Base-by-base conservation (phyloP, 1,140 invertebrate species). In the Nasonia vitripennis region DNA sequence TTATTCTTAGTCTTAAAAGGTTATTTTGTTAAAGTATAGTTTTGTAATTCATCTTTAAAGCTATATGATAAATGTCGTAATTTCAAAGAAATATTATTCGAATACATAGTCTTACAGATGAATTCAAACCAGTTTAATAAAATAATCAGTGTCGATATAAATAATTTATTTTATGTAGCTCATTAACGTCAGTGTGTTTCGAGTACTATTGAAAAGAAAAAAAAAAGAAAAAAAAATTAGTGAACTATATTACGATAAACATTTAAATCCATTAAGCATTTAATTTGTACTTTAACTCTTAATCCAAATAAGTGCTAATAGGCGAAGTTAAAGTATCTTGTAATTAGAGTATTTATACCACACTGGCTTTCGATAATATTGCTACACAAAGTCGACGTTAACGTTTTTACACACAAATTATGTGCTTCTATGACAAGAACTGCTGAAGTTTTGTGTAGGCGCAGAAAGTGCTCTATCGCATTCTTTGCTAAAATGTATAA, bases 111-210 rank as follows among this genome's bases (percentile, higher is more conserved):
- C 73, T 51, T 6, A 81, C 48, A 68, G 78, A 75, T 81, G 37
- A 77, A 81, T 80, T 74, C 0, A 75, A 85, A 85, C 78, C 70
- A 77, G 55, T 77, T 85, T 81, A 70, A 85, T 34, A 81, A 85
- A 85, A 81, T 81, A 77, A 85, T 77, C 71, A 81, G 68, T 81
- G 62, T 77, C 79, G 79, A 51, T 81, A 85, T 81, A 85, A 81
- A 81, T 85, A 85, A 70, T 37, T 74, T 84, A 84, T 79, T 85
- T 80, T 75, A 85, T 75, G 23, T 67, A 80, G 48, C 78, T 75
- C 80, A 85, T 80, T 75, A 80, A 78, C 78, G 80, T 70, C 41
- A 80, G 62, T 37, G 34, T 74, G 62, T 85, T 73, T 12, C 71
- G 23, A 71, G 2, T 74, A 85, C 14, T 71, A 70, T 31, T 20